Percentiles rank a stretch among this genome's conserved stretches.
Conservation (phyloP, 2,113 vertebrate genomes). For the Crypturellus undulatus region DNA sequence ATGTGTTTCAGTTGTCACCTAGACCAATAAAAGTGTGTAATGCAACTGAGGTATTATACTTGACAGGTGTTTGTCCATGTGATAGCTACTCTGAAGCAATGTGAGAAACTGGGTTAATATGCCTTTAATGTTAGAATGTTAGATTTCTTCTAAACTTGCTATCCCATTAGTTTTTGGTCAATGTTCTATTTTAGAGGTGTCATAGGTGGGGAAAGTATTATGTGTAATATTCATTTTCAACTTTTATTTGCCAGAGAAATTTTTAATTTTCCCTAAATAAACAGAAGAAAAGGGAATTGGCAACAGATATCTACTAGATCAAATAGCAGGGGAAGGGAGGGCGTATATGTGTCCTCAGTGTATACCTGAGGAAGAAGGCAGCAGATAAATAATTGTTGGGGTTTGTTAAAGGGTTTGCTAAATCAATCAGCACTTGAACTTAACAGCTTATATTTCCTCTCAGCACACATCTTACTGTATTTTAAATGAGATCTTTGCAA, state of each 20-base stretch:
- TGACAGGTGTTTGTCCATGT: not conserved
- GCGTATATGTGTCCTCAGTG: not conserved
- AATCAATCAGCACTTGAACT: not conserved
- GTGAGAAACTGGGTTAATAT: not conserved
- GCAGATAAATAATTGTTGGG: not conserved
- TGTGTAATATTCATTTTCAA: not conserved
- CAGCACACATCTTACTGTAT: not conserved
- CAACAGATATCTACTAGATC: not conserved
- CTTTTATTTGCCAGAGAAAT: not conserved
- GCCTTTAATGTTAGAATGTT: not conserved
- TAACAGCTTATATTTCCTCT: not conserved
- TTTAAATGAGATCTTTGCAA: not conserved
- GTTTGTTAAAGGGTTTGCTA: not conserved
- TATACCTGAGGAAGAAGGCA: not conserved
- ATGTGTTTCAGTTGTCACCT: not conserved
- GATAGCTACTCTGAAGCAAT: not conserved
- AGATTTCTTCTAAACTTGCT: not conserved
- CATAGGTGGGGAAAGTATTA: not conserved
- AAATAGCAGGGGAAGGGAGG: not conserved
- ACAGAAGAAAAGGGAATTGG: not conserved
- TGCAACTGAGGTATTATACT: not conserved
- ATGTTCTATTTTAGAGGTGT: not conserved
- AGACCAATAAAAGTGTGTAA: not conserved
- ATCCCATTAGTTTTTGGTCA: not conserved
- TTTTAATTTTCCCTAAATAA: not conserved